Evolutionary conservation across 2,797 vertebrate genomes (phyloP).

Genomic region (Phataginus tricuspis): DNA sequence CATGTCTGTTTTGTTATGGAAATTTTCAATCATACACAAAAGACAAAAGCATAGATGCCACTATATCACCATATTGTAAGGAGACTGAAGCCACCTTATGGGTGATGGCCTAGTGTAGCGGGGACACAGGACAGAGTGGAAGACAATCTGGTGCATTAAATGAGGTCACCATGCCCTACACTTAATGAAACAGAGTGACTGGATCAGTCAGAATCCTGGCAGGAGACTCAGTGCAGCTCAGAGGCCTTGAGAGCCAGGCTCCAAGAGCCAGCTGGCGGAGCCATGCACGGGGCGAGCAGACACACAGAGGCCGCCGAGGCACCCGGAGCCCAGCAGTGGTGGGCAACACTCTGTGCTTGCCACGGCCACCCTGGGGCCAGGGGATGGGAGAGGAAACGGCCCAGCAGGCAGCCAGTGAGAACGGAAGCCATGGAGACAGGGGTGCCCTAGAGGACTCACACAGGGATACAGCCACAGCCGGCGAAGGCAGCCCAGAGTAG

Average conservation of each 20-base stretch:
- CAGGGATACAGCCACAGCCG: no score
- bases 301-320: accelerated
- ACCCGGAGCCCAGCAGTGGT: accelerated
- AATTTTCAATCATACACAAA: background rate
- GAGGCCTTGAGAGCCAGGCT: background rate
- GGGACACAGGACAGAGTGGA: background rate
- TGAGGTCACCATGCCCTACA: background rate
- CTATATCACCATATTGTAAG: accelerated
- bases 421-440: accelerated
- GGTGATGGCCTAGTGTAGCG: background rate
- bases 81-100: background rate
- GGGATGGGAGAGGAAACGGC: background rate
- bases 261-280: background rate
- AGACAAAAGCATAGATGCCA: accelerated
- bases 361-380: background rate
- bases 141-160: no score
- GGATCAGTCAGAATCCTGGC: background rate
- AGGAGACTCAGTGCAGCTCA: background rate
- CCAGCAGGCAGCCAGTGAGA: background rate
- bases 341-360: no score
- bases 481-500: background rate
- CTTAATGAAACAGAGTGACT: background rate
- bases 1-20: conserved; percentile 82
- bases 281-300: background rate
- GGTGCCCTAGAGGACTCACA: accelerated